phyloP scores from a whole-genome alignment of 2,888 invertebrate species.

The Philonicus albiceps region DNA sequence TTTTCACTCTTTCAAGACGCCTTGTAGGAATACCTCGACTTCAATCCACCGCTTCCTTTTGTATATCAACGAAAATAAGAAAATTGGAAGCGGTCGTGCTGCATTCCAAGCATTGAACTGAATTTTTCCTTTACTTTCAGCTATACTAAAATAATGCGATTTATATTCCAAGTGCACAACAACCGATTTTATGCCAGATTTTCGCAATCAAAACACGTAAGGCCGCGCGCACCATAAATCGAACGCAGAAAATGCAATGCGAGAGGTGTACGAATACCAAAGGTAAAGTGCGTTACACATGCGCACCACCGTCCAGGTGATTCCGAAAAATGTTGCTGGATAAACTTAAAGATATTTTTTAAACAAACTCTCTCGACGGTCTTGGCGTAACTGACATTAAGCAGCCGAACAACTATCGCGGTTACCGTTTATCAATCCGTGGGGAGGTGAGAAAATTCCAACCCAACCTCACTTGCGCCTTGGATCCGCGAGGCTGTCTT shows the following conservation, averaged over 20 bases:
- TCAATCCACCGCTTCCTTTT: not conserved
- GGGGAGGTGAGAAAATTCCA: slow-evolving; percentile 46
- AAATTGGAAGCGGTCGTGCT: not conserved
- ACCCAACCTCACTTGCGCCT: slow-evolving; percentile 14
- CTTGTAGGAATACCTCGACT: not conserved
- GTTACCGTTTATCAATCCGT: slow-evolving; percentile 47
- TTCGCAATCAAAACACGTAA: not conserved
- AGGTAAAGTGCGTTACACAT: slow-evolving; percentile 32
- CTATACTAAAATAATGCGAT: not conserved
- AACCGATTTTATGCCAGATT: not conserved
- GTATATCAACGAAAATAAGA: not conserved
- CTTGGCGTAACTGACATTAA: slow-evolving; percentile 47
- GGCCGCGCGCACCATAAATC: not conserved
- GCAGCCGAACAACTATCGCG: slow-evolving; percentile 32
- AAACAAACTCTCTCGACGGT: slow-evolving; percentile 47
- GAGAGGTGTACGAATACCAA: not conserved
- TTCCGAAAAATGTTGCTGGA: not conserved
- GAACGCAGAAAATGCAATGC: not conserved
- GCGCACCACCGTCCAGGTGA: slow-evolving; percentile 23
- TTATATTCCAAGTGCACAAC: not conserved
- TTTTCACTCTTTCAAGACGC: slow-evolving; percentile 42
- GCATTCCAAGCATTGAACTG: slow-evolving; percentile 2
- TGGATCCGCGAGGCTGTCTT: not conserved
- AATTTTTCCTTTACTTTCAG: slow-evolving; percentile 12
- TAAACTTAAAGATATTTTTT: not conserved